A percentile compares a stretch with the other conserved stretches of the same genome.
Conservation (phyloP, 2,797 vertebrate genomes). For the Urocyon cinereoargenteus region DNA sequence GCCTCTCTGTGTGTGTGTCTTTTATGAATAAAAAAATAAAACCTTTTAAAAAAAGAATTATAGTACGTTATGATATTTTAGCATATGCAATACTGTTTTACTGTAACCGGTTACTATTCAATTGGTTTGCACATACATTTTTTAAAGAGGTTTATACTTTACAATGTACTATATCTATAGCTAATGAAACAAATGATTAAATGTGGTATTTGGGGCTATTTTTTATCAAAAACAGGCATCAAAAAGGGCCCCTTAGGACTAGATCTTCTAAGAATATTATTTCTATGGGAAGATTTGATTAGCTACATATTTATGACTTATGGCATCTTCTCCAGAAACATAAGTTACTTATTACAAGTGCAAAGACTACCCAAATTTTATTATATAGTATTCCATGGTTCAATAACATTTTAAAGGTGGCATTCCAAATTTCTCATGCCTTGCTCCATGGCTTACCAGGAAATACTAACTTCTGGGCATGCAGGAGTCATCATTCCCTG, state of each 20-base stretch:
- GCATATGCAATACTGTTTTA: not conserved
- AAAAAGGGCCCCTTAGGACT: not conserved
- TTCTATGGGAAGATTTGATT: not conserved
- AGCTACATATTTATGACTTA: not conserved
- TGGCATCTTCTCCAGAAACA: not conserved
- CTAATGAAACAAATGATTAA: slow-evolving; percentile 28
- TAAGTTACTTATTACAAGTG: not conserved
- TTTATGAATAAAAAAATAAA: too few relatives aligned
- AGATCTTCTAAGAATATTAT: not conserved
- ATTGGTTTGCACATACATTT: not conserved
- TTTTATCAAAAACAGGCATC: slow-evolving; percentile 9
- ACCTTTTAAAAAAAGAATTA: too few relatives aligned
- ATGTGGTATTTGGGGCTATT: not conserved
- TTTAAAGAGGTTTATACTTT: slow-evolving; percentile 8
- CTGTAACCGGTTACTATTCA: not conserved
- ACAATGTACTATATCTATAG: not conserved
- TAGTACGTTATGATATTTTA: not conserved
- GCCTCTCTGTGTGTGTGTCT: too few relatives aligned
- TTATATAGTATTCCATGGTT: not conserved
- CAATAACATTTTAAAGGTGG: not conserved
- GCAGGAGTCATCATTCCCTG: not conserved
- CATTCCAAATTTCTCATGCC: not conserved
- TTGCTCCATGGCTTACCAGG: not conserved
- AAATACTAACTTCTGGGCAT: not conserved
- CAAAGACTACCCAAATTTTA: not conserved